Base-by-base conservation (phyloP, 64 coral and sea anemone species). In the Platygyra sinensis region DNA sequence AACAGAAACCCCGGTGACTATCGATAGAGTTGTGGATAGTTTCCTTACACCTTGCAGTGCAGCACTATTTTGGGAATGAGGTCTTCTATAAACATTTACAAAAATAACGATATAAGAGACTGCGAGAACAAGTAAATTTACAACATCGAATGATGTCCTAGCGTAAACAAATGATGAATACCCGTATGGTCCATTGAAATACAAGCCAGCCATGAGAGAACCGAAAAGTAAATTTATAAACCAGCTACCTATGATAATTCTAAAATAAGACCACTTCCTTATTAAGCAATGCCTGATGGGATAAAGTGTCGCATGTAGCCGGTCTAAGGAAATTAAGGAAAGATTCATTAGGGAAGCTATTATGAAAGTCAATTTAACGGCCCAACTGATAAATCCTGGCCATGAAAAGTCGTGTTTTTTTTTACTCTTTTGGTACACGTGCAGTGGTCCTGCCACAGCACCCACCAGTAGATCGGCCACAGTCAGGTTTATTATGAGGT, bases 261-360 rank as follows among this genome's bases (percentile, higher is more conserved):
- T 69, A 42, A 46, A 67, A 18, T 83, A 83, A 22, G 27, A 7
- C 17, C 60, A 25, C 22, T 67, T 67, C 3, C 33, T n/a, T n/a
- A 83, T 20, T 13, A 39, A 67, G 22, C 32, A 83, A 46, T 83
- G 80, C 30, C 31, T 82, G 31, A 82, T 67, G 28, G 80, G 60
- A n/a, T 11, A 65, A 65, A 38, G 57, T 24, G 80, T 82, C 20
- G 80, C 80, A 39, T 82, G 80, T 22, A 83, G 32, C 30, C 80
- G 31, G 20, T 83, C 80, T 46, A 83, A 49, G 6, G 80, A 83
- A 18, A 83, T 83, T 17, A 83, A 67, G 4, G 16, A 67, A 42
- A 83, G 60, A 46, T 49, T 83, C 19, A 20, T 7, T 61, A 10
- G 33, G 6, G 60, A 50, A 39, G 80, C 15, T 46, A 50, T 32